These are phyloP conservation scores for Helogale parvula DNA, from an alignment of 2,113 vertebrate species.

Conservation along the genomic window DNA sequence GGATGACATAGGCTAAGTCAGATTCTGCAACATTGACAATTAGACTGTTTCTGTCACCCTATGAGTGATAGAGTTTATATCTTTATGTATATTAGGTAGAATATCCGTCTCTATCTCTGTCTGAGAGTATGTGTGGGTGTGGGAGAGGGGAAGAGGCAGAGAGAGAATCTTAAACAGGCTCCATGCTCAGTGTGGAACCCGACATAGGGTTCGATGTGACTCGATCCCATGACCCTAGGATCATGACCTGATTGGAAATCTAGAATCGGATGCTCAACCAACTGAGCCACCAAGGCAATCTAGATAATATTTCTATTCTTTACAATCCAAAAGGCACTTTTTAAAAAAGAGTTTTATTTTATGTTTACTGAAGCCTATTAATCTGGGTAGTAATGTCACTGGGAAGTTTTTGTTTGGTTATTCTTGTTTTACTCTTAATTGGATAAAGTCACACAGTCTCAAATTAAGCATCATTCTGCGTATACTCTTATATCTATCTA, in stretches of 20 bases:
- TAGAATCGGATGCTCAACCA: too few species aligned
- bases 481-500: neutral
- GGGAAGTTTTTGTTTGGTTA: neutral
- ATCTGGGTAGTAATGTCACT: neutral
- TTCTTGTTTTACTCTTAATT: neutral
- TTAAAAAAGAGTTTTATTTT: neutral
- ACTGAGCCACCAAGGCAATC: too few species aligned
- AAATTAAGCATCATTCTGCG: neutral
- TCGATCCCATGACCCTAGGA: too few species aligned
- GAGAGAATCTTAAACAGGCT: too few species aligned
- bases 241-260: too few species aligned
- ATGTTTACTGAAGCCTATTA: neutral
- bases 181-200: too few species aligned
- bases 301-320: neutral
- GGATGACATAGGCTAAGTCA: neutral
- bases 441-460: neutral
- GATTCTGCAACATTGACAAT: neutral
- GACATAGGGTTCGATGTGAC: too few species aligned
- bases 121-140: too few species aligned
- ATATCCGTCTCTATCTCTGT: too few species aligned
- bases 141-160: too few species aligned
- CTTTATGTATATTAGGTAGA: too few species aligned
- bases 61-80: too few species aligned
- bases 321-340: neutral
- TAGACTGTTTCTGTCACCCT: neutral